Evolutionary conservation across 2,888 invertebrate species (phyloP).

Genomic region (Melanophora roralis): DNA sequence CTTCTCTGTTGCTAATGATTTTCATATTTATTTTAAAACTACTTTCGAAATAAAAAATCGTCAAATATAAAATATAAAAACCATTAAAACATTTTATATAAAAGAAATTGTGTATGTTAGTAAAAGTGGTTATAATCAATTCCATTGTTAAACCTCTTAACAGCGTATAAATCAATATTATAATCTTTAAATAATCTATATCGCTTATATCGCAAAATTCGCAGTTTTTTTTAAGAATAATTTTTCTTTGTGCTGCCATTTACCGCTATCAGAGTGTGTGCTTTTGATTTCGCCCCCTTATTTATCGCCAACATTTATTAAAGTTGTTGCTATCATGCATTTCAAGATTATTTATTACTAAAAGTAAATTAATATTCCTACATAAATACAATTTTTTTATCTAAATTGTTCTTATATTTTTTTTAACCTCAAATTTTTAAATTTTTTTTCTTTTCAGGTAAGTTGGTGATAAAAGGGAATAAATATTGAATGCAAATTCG

Average conservation of each 20-base stretch:
- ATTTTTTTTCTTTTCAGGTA: slow-evolving; percentile 42
- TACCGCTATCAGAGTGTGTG: no score
- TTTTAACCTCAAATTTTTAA: not conserved
- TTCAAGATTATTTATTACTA: slow-evolving; percentile 46
- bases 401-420: not conserved
- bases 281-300: not conserved
- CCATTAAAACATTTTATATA: not conserved
- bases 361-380: slow-evolving; percentile 59
- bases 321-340: no score
- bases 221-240: not conserved
- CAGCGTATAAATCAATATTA: slow-evolving; percentile 45
- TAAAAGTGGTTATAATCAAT: slow-evolving; percentile 3
- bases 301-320: no score
- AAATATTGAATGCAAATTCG: not conserved
- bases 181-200: slow-evolving; percentile 37
- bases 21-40: no score
- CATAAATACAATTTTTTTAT: slow-evolving; percentile 35
- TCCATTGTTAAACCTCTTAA: slow-evolving; percentile 12
- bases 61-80: not conserved
- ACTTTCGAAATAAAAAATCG: no score
- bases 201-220: slow-evolving; percentile 1
- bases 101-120: not conserved
- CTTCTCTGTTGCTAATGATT: no score
- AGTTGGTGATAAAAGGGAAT: no score
- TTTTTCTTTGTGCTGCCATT: not conserved